A percentile compares a stretch with the other conserved stretches of the same genome.
Evolutionary conservation across 2,113 vertebrate genomes (phyloP).

Genomic region (Ophiodon elongatus): DNA sequence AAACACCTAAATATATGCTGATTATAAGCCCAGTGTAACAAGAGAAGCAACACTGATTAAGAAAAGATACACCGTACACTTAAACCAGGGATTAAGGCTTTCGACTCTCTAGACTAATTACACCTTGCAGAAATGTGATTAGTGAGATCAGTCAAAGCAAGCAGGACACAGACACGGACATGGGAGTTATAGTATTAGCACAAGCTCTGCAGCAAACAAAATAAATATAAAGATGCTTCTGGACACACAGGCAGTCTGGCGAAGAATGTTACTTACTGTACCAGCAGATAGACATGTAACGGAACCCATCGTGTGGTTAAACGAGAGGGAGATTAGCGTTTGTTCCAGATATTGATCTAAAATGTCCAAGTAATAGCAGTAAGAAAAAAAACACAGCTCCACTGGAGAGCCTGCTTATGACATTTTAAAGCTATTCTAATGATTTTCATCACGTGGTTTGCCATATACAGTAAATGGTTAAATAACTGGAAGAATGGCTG

Average conservation of each 20-base stretch:
- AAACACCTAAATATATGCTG: conserved; percentile 9
- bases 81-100: conserved; percentile 69
- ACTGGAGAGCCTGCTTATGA: neutral
- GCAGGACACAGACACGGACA: conserved; percentile 43
- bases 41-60: conserved; percentile 57
- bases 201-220: conserved; percentile 31
- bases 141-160: conserved; percentile 55
- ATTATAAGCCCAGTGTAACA: conserved; percentile 34
- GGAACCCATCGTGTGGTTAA: conserved; percentile 58
- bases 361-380: conserved; percentile 36
- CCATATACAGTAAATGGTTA: neutral
- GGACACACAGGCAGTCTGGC: conserved; percentile 16
- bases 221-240: conserved; percentile 1
- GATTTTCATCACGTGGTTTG: conserved; percentile 2
- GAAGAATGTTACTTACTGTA: neutral
- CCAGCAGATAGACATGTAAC: conserved; percentile 60
- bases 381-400: conserved; percentile 23
- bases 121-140: conserved; percentile 74
- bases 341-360: conserved; percentile 64
- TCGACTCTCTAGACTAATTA: conserved; percentile 67
- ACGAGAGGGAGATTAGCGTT: conserved; percentile 56
- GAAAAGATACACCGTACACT: conserved; percentile 54
- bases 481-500: neutral
- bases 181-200: neutral
- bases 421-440: neutral